A percentile compares a stretch with the other conserved stretches of the same genome.
These are phyloP conservation scores for Rhinolophus ferrumequinum DNA, from an alignment of 2,113 vertebrate genomes.

Conservation along the genomic window DNA sequence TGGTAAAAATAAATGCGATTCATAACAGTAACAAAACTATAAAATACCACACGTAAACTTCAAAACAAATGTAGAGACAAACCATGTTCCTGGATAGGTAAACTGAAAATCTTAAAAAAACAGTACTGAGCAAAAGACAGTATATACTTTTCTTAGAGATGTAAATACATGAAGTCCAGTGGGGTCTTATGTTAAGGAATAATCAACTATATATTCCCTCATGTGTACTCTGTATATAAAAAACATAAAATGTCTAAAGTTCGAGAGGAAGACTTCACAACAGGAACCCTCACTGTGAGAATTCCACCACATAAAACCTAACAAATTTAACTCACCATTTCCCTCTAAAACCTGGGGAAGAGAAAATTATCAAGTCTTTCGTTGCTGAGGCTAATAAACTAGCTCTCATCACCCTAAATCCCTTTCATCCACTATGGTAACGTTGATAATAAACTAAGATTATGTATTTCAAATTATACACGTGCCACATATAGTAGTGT, in stretches of 20 bases:
- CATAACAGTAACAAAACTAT: not conserved
- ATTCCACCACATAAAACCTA: slow-evolving; percentile 1
- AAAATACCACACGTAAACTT: not conserved
- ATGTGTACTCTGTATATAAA: not conserved
- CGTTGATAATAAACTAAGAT: not conserved
- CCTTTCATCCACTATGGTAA: not conserved
- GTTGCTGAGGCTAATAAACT: not conserved
- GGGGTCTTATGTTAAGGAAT: not conserved
- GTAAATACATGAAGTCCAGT: not conserved
- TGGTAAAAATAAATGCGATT: slow-evolving; percentile 10
- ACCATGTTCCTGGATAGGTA: not conserved
- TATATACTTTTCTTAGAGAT: not conserved
- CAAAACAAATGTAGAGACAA: slow-evolving; percentile 32
- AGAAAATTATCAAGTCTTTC: not conserved
- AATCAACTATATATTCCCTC: not conserved
- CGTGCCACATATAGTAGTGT: not conserved
- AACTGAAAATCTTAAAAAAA: not conserved
- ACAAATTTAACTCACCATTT: slow-evolving; percentile 15
- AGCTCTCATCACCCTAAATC: not conserved
- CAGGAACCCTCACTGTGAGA: not conserved
- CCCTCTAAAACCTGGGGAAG: not conserved
- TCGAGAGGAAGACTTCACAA: not conserved
- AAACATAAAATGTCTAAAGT: not conserved
- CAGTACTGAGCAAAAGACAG: not conserved
- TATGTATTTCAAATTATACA: not conserved